phyloP scores from a whole-genome alignment of 2,797 vertebrate species.

The Toxotes lorentzi region DNA sequence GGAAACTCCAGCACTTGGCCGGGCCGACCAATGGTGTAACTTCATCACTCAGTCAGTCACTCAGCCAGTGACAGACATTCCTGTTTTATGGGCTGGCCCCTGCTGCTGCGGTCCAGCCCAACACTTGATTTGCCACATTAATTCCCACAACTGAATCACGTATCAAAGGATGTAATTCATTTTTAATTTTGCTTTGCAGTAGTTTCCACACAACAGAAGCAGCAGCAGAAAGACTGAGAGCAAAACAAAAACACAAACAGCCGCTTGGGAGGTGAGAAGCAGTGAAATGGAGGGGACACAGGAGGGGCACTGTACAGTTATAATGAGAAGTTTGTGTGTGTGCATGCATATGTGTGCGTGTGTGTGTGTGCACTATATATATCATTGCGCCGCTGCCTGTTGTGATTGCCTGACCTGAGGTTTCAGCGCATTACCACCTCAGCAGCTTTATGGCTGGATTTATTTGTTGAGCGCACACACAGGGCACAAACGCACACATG shows the following conservation, averaged over 20 bases:
- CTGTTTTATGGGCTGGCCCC: too few relatives aligned
- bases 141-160: conserved; percentile 47
- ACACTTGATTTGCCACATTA: conserved; percentile 23
- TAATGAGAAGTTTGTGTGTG: conserved; percentile 39
- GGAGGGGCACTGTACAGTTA: neutral
- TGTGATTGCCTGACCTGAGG: conserved; percentile 71
- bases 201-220: conserved; percentile 50
- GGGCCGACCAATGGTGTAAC: too few relatives aligned
- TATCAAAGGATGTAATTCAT: conserved; percentile 66
- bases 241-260: conserved; percentile 68
- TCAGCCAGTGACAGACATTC: too few relatives aligned
- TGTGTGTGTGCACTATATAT: conserved; percentile 35
- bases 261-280: conserved; percentile 53
- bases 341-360: conserved; percentile 9
- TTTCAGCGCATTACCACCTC: conserved; percentile 64
- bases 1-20: too few relatives aligned
- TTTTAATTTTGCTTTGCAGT: conserved; percentile 70
- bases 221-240: conserved; percentile 44
- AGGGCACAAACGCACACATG: conserved; percentile 9
- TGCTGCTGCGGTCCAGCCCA: too few relatives aligned
- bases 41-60: too few relatives aligned
- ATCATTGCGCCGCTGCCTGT: conserved; percentile 61
- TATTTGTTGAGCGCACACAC: conserved; percentile 50
- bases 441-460: conserved; percentile 63
- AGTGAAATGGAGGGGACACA: neutral